These are phyloP conservation scores for Oxyura jamaicensis DNA, from an alignment of 2,113 vertebrate genomes.

Conservation along the genomic window DNA sequence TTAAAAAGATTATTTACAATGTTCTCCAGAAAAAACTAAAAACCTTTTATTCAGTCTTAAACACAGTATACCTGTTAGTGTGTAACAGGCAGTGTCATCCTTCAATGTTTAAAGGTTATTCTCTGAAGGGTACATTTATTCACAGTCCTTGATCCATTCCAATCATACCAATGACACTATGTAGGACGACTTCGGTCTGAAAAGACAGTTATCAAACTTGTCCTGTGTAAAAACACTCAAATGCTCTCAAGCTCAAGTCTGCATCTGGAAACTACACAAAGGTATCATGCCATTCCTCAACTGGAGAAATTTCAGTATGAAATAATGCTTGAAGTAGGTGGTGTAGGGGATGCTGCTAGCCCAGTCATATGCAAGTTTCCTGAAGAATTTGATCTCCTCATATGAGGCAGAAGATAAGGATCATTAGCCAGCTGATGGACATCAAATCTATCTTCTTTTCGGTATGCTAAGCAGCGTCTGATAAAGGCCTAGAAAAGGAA, in stretches of 20 bases:
- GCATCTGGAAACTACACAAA: constrained; percentile 79
- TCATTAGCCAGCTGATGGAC: constrained; percentile 97
- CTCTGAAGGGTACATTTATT: constrained; percentile 70
- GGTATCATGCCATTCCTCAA: constrained; percentile 69
- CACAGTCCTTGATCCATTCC: constrained; percentile 77
- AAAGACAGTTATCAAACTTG: constrained; percentile 72
- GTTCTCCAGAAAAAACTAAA: constrained; percentile 75
- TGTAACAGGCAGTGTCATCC: constrained; percentile 68
- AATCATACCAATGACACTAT: constrained; percentile 70
- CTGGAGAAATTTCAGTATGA: constrained; percentile 86
- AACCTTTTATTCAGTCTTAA: constrained; percentile 67
- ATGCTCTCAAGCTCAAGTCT: constrained; percentile 77
- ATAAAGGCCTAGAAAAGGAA: constrained; percentile 88
- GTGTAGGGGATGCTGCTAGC: constrained; percentile 83
- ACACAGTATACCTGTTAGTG: constrained; percentile 65
- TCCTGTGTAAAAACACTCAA: constrained; percentile 75
- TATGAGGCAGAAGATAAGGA: constrained; percentile 96
- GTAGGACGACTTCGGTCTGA: constrained; percentile 68
- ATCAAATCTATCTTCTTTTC: constrained; percentile 96
- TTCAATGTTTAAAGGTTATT: constrained; percentile 60
- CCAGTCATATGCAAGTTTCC: constrained; percentile 93
- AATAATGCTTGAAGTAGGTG: constrained; percentile 90
- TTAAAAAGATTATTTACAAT: constrained; percentile 86
- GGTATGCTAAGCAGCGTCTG: constrained; percentile 95
- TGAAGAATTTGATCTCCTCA: constrained; percentile 98